Evolutionary conservation across 2,113 vertebrate genomes (phyloP).

Genomic region (Solea solea): DNA sequence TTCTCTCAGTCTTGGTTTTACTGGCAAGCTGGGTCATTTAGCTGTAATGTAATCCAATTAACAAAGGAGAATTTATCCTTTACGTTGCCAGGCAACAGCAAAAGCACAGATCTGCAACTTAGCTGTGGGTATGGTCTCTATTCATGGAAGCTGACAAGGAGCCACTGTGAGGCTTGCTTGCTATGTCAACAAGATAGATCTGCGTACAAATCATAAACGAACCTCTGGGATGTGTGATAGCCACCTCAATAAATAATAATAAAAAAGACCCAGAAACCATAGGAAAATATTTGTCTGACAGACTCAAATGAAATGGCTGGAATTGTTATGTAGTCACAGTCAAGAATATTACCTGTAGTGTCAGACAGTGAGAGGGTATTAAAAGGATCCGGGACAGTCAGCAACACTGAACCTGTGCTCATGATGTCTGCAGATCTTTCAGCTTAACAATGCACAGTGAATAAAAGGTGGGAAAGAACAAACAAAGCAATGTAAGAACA

Average conservation of each 20-base stretch:
- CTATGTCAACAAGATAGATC: conserved; percentile 59
- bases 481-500: conserved; percentile 31
- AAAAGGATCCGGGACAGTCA: conserved; percentile 87
- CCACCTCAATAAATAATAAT: conserved; percentile 12
- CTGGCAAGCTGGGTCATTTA: conserved; percentile 42
- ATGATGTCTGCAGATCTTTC: conserved; percentile 85
- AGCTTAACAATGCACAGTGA: conserved; percentile 71
- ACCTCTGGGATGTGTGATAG: conserved; percentile 29
- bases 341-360: conserved; percentile 84
- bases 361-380: conserved; percentile 86
- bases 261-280: conserved; percentile 10
- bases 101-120: conserved; percentile 64
- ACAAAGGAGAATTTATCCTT: conserved; percentile 68
- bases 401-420: conserved; percentile 78
- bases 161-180: conserved; percentile 57
- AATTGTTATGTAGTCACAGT: conserved; percentile 10
- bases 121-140: conserved; percentile 57
- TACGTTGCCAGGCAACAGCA: conserved; percentile 61
- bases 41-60: conserved; percentile 72
- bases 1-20: conserved; percentile 28
- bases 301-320: conserved; percentile 9
- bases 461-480: conserved; percentile 45
- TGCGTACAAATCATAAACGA: conserved; percentile 24
- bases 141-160: conserved; percentile 70
- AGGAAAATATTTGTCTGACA: conserved; percentile 20